Evolutionary conservation across 2,113 vertebrate genomes (phyloP).

Genomic region (Dunckerocampus dactyliophorus): DNA sequence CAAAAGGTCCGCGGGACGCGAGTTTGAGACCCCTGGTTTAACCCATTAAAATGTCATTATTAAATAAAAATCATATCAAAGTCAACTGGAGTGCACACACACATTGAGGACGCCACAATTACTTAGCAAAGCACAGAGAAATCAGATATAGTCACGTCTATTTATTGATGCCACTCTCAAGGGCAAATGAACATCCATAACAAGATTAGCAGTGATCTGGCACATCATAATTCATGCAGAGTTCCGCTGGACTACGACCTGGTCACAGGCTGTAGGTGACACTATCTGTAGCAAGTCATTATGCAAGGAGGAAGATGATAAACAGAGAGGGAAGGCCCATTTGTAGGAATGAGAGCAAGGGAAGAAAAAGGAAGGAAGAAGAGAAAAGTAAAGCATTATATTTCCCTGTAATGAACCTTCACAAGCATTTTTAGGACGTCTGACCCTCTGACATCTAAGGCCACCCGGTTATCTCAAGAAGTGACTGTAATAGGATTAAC

Average conservation of each 20-base stretch:
- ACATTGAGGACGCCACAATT: constrained; percentile 25
- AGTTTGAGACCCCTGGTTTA: no score
- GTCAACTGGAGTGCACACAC: constrained; percentile 22
- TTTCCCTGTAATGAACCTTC: constrained; percentile 5
- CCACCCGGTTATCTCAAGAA: constrained; percentile 40
- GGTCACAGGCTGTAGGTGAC: constrained; percentile 58
- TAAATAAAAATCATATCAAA: neutral
- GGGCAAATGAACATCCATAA: constrained; percentile 72
- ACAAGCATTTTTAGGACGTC: neutral
- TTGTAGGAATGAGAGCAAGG: neutral
- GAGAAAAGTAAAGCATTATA: neutral
- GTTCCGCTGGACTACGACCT: constrained; percentile 48
- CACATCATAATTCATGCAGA: constrained; percentile 67
- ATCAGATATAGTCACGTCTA: constrained; percentile 70
- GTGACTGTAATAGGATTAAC: constrained; percentile 49
- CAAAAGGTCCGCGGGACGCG: no score
- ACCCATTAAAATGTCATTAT: no score
- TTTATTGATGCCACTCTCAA: constrained; percentile 63
- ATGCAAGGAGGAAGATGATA: constrained; percentile 12
- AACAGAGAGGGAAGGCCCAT: constrained; percentile 11
- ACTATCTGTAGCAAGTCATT: constrained; percentile 42
- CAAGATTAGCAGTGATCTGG: constrained; percentile 69
- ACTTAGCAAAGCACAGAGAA: constrained; percentile 57
- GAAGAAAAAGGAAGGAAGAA: constrained; percentile 5
- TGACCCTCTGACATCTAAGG: constrained; percentile 48